A percentile compares a stretch with the other conserved stretches of the same genome.
These are phyloP conservation scores for Lasioglossum baleicum DNA, from an alignment of 1,140 invertebrate genomes.

Conservation along the genomic window DNA sequence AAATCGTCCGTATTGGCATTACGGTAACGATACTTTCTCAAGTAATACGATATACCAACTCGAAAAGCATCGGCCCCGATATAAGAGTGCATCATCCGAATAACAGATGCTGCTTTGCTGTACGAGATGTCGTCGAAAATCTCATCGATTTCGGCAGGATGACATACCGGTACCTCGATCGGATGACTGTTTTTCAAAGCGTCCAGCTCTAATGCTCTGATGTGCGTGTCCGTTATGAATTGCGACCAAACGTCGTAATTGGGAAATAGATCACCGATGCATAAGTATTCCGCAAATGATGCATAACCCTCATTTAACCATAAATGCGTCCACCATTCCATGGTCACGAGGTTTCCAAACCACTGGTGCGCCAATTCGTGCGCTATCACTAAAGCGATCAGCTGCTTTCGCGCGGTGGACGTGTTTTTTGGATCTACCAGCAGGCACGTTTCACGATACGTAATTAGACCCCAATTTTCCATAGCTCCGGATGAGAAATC, in stretches of 20 bases:
- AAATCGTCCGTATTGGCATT: constrained; percentile 97
- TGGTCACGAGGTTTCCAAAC: constrained; percentile 95
- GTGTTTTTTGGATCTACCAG: constrained; percentile 92
- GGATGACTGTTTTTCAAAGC: constrained; percentile 94
- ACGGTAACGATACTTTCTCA: constrained; percentile 91
- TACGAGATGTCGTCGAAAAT: constrained; percentile 98
- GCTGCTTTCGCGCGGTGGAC: constrained; percentile 90
- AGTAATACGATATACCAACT: constrained; percentile 96
- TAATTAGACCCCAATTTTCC: constrained; percentile 97
- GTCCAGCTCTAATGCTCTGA: constrained; percentile 91
- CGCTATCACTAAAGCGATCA: constrained; percentile 92
- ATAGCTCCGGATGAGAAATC: constrained; percentile 96
- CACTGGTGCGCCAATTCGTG: constrained; percentile 95
- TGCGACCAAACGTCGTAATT: constrained; percentile 97
- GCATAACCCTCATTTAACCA: constrained; percentile 98
- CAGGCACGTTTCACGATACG: constrained; percentile 90
- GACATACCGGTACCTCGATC: constrained; percentile 93
- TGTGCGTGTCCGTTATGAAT: constrained; percentile 92
- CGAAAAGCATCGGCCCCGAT: constrained; percentile 96
- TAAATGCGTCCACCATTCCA: constrained; percentile 93
- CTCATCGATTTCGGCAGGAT: constrained; percentile 95
- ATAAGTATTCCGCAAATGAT: constrained; percentile 93
- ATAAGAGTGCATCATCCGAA: constrained; percentile 97
- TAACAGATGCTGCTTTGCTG: constrained; percentile 95
- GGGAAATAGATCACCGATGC: constrained; percentile 92